A percentile compares a stretch with the other conserved stretches of the same genome.
phyloP scores from a whole-genome alignment of 2,888 invertebrate species.

The Agrochola litura region DNA sequence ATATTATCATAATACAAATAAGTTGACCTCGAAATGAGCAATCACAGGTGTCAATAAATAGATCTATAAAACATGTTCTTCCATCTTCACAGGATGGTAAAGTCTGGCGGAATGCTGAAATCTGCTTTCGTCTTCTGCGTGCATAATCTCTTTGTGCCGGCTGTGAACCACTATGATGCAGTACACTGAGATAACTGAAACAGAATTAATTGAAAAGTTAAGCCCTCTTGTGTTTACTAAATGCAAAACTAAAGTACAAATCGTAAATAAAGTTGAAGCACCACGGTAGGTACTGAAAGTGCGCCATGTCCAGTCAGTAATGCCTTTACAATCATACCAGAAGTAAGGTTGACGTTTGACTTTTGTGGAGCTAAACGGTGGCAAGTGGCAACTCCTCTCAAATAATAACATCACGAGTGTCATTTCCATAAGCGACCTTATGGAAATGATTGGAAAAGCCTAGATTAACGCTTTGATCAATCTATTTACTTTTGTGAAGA shows the following conservation, averaged over 20 bases:
- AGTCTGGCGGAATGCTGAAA: conserved; percentile 82
- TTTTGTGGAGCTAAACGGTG: background rate
- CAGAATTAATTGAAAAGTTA: background rate
- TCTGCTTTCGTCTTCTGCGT: conserved; percentile 76
- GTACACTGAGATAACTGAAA: conserved; percentile 84
- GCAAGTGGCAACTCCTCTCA: no score
- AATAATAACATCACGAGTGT: background rate
- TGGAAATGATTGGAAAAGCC: no score
- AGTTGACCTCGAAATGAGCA: conserved; percentile 5
- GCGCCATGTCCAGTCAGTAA: background rate
- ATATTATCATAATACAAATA: no score
- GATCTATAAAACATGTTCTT: conserved; percentile 68
- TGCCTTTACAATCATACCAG: background rate
- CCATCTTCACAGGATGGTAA: conserved; percentile 77
- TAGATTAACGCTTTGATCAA: background rate
- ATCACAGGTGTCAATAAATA: background rate
- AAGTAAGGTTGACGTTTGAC: background rate
- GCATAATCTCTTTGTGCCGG: conserved; percentile 86
- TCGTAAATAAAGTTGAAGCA: background rate
- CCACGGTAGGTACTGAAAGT: background rate
- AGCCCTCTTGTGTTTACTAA: background rate
- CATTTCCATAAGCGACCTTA: background rate
- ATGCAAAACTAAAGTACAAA: background rate
- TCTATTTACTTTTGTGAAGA: no score
- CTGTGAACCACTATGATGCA: conserved; percentile 87